phyloP scores from a whole-genome alignment of 1,140 invertebrate genomes.

The Eurytemora carolleeae region DNA sequence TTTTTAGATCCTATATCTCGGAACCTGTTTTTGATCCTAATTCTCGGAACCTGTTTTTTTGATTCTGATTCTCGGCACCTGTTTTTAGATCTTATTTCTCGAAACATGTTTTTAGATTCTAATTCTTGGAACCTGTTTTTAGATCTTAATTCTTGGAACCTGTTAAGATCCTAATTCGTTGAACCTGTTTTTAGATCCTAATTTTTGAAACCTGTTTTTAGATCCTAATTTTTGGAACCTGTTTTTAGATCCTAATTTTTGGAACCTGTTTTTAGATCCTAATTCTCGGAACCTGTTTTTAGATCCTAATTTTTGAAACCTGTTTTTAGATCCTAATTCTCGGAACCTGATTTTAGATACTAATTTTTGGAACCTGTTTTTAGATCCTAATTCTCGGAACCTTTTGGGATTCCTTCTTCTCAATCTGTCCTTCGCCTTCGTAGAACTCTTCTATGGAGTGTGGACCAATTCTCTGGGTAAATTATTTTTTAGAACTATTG shows the following conservation, averaged over 20 bases:
- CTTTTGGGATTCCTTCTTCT: slow-evolving; percentile 81
- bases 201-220: background rate
- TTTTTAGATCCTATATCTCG: background rate
- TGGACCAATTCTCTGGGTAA: slow-evolving; percentile 67
- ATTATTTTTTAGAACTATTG: too few relatives aligned
- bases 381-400: slow-evolving; percentile 78
- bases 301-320: background rate
- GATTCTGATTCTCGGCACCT: slow-evolving; percentile 43
- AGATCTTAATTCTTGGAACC: background rate
- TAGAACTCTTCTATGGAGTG: slow-evolving; percentile 82
- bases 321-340: background rate
- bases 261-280: background rate
- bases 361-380: slow-evolving; percentile 70
- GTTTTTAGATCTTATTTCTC: slow-evolving; percentile 76
- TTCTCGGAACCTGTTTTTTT: background rate
- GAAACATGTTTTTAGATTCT: slow-evolving; percentile 79
- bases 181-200: background rate
- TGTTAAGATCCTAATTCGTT: background rate
- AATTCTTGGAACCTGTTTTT: background rate
- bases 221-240: background rate
- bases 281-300: background rate
- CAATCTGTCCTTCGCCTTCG: slow-evolving; percentile 87
- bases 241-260: background rate
- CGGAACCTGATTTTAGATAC: background rate
- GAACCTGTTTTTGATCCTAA: background rate